Evolutionary conservation across 2,113 vertebrate genomes (phyloP), one percentile per base, ranked within the genome.

Genomic region (Kryptolebias marmoratus): DNA sequence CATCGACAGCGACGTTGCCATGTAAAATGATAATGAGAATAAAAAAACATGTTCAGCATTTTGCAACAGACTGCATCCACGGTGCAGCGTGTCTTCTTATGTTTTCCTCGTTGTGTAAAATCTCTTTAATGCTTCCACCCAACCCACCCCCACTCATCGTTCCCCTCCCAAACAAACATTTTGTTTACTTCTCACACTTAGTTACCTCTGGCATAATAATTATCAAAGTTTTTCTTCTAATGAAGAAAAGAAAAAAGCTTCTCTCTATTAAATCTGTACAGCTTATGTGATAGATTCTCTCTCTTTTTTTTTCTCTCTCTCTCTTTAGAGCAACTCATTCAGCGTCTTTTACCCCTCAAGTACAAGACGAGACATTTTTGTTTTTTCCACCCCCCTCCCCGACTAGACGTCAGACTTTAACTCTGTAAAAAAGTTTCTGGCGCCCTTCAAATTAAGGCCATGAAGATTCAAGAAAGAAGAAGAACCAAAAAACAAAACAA

Each of bases 381-480:
- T 93, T 91, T 93, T 89, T 87, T 79, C 66, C 87, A 92, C 90
- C 30, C 28, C 18, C 91, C 32, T 27, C 18, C 60, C 89, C 90
- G 95, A 95, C 92, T 88, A 94, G 95, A 96, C 93, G 94, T 94
- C 95, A 95, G 95, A 92, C 77, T 87, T 84, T 6, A 88, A 88
- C 89, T 88, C 86, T 85, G 86, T 89, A 87, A 90, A 92, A 36
- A 92, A 90, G 91, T 91, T 86, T 95, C 93, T 94, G 94, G 95
- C 93, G 93, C 96, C 96, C 94, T 97, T 96, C 94, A 98, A 98
- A 97, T 98, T 98, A 98, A 98, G 97, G 96, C 97, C 97, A 97
- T 96, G 96, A 97, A 96, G 95, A 97, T 96, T 98, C 94, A 95
- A 95, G 94, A 96, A 96, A 96, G 94, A 59, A 36, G 15, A 60